phyloP scores from a whole-genome alignment of 2,797 vertebrate genomes.

The Parauchenoglanis punctatus region DNA sequence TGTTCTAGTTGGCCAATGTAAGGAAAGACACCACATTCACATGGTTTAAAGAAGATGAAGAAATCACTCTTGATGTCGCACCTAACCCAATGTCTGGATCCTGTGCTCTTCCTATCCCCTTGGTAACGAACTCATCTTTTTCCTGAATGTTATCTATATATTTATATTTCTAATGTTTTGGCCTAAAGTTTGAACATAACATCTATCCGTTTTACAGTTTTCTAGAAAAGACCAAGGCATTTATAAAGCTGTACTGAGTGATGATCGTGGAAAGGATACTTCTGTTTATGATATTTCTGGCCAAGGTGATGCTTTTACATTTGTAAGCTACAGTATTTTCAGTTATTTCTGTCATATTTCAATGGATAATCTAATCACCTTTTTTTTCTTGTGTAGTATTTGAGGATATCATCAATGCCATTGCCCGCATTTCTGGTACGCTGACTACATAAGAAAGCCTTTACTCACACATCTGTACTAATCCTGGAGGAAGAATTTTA shows the following conservation, averaged over 20 bases:
- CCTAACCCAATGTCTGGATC: slow-evolving; percentile 83
- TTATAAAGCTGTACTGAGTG: slow-evolving; percentile 87
- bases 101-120: slow-evolving; percentile 83
- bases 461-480: not conserved
- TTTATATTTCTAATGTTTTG: not conserved
- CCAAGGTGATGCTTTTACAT: slow-evolving; percentile 74
- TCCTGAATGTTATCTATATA: not conserved
- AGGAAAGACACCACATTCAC: slow-evolving; percentile 91
- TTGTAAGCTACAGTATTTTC: not conserved
- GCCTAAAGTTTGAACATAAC: not conserved
- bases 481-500: not conserved
- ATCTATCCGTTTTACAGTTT: slow-evolving; percentile 70
- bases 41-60: slow-evolving; percentile 91
- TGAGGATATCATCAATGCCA: slow-evolving; percentile 87
- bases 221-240: slow-evolving; percentile 92
- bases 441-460: not conserved
- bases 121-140: slow-evolving; percentile 71
- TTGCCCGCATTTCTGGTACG: slow-evolving; percentile 87
- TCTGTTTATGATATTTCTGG: slow-evolving; percentile 86
- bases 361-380: not conserved
- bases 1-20: slow-evolving; percentile 86
- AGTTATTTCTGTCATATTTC: not conserved
- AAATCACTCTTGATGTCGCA: slow-evolving; percentile 75
- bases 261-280: slow-evolving; percentile 91
- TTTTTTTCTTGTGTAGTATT: slow-evolving; percentile 79